A percentile compares a stretch with the other conserved stretches of the same genome.
These are phyloP conservation scores for Onthophagus sagittarius DNA, from an alignment of 2,888 invertebrate genomes.

Conservation along the genomic window DNA sequence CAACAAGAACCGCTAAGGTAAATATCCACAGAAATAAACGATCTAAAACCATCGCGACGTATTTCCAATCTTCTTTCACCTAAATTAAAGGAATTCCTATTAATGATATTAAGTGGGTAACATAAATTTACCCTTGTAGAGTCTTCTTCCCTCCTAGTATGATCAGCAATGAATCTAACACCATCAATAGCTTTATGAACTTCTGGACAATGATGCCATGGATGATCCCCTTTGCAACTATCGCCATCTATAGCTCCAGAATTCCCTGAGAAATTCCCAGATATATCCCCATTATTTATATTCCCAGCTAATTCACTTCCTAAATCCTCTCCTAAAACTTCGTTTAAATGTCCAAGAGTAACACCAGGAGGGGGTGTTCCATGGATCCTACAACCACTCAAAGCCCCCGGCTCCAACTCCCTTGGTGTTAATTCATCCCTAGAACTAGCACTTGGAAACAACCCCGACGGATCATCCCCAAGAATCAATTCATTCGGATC, in stretches of 20 bases:
- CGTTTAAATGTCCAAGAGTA: slow-evolving; percentile 44
- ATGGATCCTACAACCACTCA: slow-evolving; percentile 57
- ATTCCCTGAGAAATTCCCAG: slow-evolving; percentile 30
- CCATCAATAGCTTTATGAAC: slow-evolving; percentile 91
- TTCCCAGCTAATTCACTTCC: slow-evolving; percentile 44
- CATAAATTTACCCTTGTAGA: slow-evolving; percentile 71
- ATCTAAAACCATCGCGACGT: slow-evolving; percentile 96
- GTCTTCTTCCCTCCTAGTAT: slow-evolving; percentile 87
- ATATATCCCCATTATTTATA: too few relatives aligned
- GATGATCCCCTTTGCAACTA: slow-evolving; percentile 55
- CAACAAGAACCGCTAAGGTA: slow-evolving; percentile 90
- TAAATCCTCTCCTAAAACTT: slow-evolving; percentile 51
- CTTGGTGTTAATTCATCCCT: slow-evolving; percentile 56
- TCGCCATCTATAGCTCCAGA: slow-evolving; percentile 38
- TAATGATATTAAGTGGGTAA: neutral
- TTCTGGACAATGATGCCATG: slow-evolving; percentile 89
- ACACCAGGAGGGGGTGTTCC: slow-evolving; percentile 56
- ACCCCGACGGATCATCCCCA: slow-evolving; percentile 50
- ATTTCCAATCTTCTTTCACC: slow-evolving; percentile 99
- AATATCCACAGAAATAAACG: slow-evolving; percentile 96
- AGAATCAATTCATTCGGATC: slow-evolving; percentile 38
- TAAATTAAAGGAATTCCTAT: slow-evolving; percentile 40
- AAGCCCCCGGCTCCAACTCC: slow-evolving; percentile 55
- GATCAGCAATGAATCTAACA: slow-evolving; percentile 88
- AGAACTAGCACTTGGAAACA: slow-evolving; percentile 56